Evolutionary conservation across 2,113 vertebrate species (phyloP), one percentile per base, ranked within the genome.

Genomic region (Grammomys surdaster): DNA sequence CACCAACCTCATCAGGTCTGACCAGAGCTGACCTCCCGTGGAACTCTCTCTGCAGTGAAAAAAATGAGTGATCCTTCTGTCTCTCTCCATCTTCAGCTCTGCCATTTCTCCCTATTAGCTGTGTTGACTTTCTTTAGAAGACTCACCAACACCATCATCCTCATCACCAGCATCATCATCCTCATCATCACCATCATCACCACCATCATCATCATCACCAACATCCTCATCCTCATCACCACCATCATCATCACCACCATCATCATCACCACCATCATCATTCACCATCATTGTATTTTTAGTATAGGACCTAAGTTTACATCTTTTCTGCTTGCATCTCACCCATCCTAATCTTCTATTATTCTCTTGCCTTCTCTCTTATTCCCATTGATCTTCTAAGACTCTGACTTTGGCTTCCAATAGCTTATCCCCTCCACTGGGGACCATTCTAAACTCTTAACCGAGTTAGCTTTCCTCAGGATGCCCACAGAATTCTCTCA

Each of bases 191-290:
- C 5, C 33, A 36, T 2, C 26, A 28, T 5, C 70, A 17, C 3
- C 46, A 3, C 11, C 5, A 4, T 19, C 48, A 3, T 4, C 31
- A 3, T 5, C 17, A 5, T 1, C 5, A 12, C 4, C 40, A 8
- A 1, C 28, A 36, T 13, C 43, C 4, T 8, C 48, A 7, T 1
- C 63, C 1, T 26, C 16, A 54, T 19, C 2, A 1, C 16, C 43
- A 12, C 8, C 48, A 0, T 28, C 12, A 2, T 26, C 16, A 54
- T 19, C 2, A 1, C 16, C 43, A 12, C 8, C 48, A 0, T 28
- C 12, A 2, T 0, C 46, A 3, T 7, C 28, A 5, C 5, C 4
- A 9, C 17, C 36, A 13, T 1, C 17, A 24, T 11, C 48, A 12
- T 10, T 46, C 36, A 16, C 16, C 54, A 20, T 19, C 58, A 17